Conservation (phyloP, 2,797 vertebrate species). For the Leptodactylus fallax region DNA sequence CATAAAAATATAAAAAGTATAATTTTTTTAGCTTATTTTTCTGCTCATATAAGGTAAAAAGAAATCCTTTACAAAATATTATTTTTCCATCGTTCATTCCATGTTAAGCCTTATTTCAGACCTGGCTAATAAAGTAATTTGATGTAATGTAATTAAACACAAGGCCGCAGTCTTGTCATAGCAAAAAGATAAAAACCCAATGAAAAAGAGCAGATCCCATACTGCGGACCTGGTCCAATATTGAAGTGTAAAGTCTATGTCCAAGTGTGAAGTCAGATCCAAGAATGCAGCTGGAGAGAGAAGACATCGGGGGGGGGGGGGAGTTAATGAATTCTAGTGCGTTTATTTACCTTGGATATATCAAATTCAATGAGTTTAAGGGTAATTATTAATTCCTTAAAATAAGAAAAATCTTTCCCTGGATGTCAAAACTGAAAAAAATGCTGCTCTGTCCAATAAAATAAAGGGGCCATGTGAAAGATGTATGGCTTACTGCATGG, state of each 20-base stretch:
- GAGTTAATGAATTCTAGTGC: slow-evolving; percentile 14
- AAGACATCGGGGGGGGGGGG: slow-evolving; percentile 25
- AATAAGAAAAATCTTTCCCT: slow-evolving; percentile 17
- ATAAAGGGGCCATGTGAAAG: neutral
- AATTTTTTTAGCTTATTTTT: neutral
- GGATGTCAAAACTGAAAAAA: slow-evolving; percentile 5
- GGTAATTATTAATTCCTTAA: slow-evolving; percentile 34
- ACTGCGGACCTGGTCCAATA: slow-evolving; percentile 3
- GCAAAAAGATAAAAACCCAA: slow-evolving; percentile 46
- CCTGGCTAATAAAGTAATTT: slow-evolving; percentile 52
- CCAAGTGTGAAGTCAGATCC: slow-evolving; percentile 48
- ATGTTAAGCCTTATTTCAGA: slow-evolving; percentile 35
- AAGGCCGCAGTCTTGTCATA: slow-evolving; percentile 20
- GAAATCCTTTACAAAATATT: neutral
- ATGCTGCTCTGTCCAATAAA: neutral
- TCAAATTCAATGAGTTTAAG: slow-evolving; percentile 30
- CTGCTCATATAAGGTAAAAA: slow-evolving; percentile 30
- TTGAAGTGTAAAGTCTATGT: slow-evolving; percentile 44
- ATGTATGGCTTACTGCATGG: neutral
- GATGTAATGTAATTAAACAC: slow-evolving; percentile 34
- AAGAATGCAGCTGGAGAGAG: slow-evolving; percentile 18
- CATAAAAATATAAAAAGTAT: neutral
- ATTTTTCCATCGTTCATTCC: slow-evolving; percentile 38
- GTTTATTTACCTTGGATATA: slow-evolving; percentile 47
- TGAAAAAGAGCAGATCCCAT: slow-evolving; percentile 34